phyloP scores from a whole-genome alignment of 2,113 vertebrate genomes.

The Paralichthys olivaceus region DNA sequence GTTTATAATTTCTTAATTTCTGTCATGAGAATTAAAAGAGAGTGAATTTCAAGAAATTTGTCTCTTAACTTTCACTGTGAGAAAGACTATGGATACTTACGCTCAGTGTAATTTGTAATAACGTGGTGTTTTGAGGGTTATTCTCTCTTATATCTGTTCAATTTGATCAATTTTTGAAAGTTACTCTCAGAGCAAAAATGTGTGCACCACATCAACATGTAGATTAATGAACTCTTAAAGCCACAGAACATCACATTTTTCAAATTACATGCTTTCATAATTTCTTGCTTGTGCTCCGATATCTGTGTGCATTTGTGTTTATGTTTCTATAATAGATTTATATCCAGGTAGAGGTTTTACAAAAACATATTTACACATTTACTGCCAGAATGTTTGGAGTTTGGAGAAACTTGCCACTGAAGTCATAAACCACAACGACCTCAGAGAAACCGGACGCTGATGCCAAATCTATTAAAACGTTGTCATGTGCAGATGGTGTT shows the following conservation, averaged over 20 bases:
- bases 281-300: no score
- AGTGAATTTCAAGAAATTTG: no score
- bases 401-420: slow-evolving; percentile 10
- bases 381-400: slow-evolving; percentile 23
- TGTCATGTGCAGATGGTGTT: background rate
- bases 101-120: no score
- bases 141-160: no score
- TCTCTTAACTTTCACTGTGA: no score
- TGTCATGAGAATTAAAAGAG: background rate
- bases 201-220: no score
- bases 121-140: no score
- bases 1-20: background rate
- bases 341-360: background rate
- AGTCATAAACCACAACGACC: background rate
- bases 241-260: background rate
- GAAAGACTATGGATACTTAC: no score
- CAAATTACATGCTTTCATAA: background rate
- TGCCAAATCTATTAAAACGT: background rate
- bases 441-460: slow-evolving; percentile 8
- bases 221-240: no score
- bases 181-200: no score
- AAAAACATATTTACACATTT: background rate
- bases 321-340: background rate
- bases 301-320: background rate
- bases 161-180: no score